Evolutionary conservation across 53 echinoderm and acorn worm species (phyloP), one percentile per base, ranked within the genome.

Genomic region (Apostichopus leukothele): DNA sequence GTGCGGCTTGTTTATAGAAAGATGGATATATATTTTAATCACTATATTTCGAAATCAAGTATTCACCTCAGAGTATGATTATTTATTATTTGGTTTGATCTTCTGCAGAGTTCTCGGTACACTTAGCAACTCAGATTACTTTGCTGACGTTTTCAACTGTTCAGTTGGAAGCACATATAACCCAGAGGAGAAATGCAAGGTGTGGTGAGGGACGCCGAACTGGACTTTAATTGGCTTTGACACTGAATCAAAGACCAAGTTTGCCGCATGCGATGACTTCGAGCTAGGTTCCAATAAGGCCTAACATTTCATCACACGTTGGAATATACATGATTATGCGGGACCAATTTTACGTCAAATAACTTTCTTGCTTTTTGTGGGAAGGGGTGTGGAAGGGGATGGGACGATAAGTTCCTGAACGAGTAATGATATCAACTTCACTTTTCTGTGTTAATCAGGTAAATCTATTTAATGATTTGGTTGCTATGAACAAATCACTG

Each of bases 71-170:
- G 19, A 11, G 14, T 57, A 5, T 57, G 57, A 57, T 57, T 57
- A 57, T 57, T 39, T 39, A 3, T 39, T 39, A 57, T 57, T 57
- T 57, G 7, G 10, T 57, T 57, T 5, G 57, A 57, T 57, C 57
- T 57, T 75, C 83, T 59, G 10, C 78, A 93, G 93, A 63, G 93
- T 93, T 21, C 63, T 86, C 18, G 93, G 93, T 9, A 67, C 91
- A 3, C 75, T 93, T 51, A 88, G 86, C 5, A 93, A 93, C 89
- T 93, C 93, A 4, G 73, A 71, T 12, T 53, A 89, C 51, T 93
- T 93, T 52, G 86, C 93, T n/a, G 78, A 91, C 57, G 89, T 88
- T 1, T 93, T 89, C 89, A 86, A 78, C 10, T 93, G 93, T 75
- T 89, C 91, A 12, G 74, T 63, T 22, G 93, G 93, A 55, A 91